phyloP scores from a whole-genome alignment of 2,797 vertebrate species.

The Pipistrellus kuhlii region DNA sequence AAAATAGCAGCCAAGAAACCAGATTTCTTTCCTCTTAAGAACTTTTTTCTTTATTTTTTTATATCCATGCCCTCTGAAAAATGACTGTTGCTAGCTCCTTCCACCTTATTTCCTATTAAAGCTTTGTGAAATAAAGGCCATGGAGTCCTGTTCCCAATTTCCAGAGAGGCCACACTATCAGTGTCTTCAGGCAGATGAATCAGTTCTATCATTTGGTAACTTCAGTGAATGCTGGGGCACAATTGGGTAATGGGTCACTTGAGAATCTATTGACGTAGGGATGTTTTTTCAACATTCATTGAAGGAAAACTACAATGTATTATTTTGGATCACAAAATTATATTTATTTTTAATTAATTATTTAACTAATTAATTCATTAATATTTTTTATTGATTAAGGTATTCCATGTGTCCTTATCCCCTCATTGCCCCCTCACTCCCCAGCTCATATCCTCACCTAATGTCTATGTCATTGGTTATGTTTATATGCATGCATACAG shows the following conservation, averaged over 20 bases:
- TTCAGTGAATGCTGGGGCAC: background rate
- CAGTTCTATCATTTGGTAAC: background rate
- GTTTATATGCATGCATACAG: no score
- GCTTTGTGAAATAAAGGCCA: background rate
- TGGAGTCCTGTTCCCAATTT: background rate
- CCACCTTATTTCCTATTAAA: background rate
- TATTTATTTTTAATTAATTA: background rate
- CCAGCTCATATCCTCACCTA: no score
- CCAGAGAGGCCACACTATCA: background rate
- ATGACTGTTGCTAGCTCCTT: background rate
- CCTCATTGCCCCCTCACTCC: no score
- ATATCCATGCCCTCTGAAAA: background rate
- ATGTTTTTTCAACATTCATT: background rate
- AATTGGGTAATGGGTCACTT: background rate
- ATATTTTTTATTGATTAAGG: no score
- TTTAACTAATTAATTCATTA: no score
- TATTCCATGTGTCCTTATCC: no score
- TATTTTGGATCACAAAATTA: slow-evolving; percentile 60
- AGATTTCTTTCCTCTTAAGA: background rate
- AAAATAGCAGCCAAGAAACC: background rate
- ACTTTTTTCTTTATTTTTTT: background rate
- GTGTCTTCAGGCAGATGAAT: background rate
- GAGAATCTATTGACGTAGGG: background rate
- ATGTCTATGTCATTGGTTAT: no score
- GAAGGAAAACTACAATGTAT: slow-evolving; percentile 58